phyloP scores from a whole-genome alignment of 2,113 vertebrate genomes.

The Lophius piscatorius region DNA sequence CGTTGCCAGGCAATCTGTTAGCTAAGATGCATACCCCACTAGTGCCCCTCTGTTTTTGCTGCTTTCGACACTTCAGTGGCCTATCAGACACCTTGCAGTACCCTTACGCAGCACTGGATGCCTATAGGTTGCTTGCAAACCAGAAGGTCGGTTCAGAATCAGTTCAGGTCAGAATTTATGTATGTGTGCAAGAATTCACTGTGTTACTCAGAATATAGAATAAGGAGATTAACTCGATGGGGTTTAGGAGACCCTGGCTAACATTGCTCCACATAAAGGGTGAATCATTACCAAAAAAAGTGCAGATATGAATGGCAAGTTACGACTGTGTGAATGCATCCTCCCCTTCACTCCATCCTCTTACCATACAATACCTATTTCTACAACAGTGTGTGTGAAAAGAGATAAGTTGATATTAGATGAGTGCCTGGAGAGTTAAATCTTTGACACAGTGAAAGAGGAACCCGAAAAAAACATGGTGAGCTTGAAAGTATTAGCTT shows the following conservation, averaged over 20 bases:
- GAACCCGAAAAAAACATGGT: slow-evolving; percentile 20
- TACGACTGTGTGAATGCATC: slow-evolving; percentile 60
- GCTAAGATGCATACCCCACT: slow-evolving; percentile 44
- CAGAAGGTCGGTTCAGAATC: slow-evolving; percentile 47
- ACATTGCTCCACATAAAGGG: slow-evolving; percentile 53
- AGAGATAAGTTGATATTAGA: slow-evolving; percentile 38
- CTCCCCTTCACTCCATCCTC: slow-evolving; percentile 13
- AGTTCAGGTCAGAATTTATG: slow-evolving; percentile 14
- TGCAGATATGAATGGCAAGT: slow-evolving; percentile 53
- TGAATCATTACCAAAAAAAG: slow-evolving; percentile 43
- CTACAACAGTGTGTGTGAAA: slow-evolving; percentile 37
- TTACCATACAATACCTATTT: slow-evolving; percentile 27
- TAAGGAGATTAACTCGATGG: slow-evolving; percentile 57
- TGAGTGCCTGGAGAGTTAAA: slow-evolving; percentile 27
- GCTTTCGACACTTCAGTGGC: slow-evolving; percentile 39
- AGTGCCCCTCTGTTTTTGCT: slow-evolving; percentile 49
- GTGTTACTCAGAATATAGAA: slow-evolving; percentile 43
- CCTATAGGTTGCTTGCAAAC: slow-evolving; percentile 51
- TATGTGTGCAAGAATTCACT: slow-evolving; percentile 16
- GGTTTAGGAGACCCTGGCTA: slow-evolving; percentile 45
- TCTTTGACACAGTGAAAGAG: slow-evolving; percentile 27
- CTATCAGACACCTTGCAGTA: slow-evolving; percentile 38
- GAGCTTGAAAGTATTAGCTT: slow-evolving; percentile 37
- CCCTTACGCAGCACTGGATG: slow-evolving; percentile 37
- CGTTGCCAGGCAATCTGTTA: slow-evolving; percentile 66